These are phyloP conservation scores for Ceyx margarethae DNA, from an alignment of 2,113 vertebrate species.

Conservation along the genomic window DNA sequence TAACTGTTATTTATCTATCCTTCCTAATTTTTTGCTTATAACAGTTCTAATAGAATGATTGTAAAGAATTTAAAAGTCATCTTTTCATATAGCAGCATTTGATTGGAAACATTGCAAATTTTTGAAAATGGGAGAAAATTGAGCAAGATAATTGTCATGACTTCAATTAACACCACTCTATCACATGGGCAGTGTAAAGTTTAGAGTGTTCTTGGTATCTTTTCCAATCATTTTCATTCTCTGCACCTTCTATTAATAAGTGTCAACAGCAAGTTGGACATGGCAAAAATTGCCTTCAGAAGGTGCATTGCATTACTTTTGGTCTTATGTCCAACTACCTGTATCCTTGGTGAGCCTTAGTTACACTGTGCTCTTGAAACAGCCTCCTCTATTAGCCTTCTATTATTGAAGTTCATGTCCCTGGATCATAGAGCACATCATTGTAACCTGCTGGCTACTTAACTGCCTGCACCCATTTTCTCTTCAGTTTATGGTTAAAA, in stretches of 20 bases:
- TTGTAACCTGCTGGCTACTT: background rate
- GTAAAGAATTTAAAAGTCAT: background rate
- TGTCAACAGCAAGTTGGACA: background rate
- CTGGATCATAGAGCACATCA: background rate
- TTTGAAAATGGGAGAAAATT: background rate
- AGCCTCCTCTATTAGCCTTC: background rate
- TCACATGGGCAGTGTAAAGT: background rate
- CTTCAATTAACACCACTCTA: background rate
- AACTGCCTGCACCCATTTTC: background rate
- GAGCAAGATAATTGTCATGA: background rate
- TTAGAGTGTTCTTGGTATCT: background rate
- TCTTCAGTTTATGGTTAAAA: background rate
- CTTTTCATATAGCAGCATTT: background rate
- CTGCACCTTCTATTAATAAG: background rate
- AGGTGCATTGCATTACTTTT: background rate
- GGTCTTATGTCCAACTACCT: background rate
- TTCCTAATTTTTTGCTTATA: background rate
- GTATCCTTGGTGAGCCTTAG: background rate
- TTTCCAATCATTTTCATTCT: background rate
- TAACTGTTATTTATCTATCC: conserved; percentile 67
- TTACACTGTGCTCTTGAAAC: background rate
- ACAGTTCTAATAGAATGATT: background rate
- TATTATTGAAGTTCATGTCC: background rate
- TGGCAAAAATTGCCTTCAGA: background rate
- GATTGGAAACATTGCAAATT: background rate